Evolutionary conservation across 1,140 invertebrate species (phyloP), one percentile per base, ranked within the genome.

Genomic region (Bombus balteatus): DNA sequence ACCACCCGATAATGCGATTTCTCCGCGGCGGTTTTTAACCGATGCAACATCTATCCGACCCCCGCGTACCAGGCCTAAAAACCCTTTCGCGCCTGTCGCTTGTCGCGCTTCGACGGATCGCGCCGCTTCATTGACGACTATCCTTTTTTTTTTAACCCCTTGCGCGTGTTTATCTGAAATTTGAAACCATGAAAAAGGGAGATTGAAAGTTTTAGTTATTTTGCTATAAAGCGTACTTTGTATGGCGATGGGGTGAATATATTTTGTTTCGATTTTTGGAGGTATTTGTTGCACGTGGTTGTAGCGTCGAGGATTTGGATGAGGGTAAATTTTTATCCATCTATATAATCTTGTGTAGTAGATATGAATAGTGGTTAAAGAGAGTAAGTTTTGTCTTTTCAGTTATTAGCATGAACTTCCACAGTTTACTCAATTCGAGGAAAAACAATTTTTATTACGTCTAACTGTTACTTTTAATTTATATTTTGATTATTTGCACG

Each of bases 1-100:
- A 73, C 65, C 47, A 66, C 43, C 90, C 83, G 91, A 93, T 93
- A 93, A 93, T 92, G 68, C 91, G 90, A 89, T 93, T 93, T 93
- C 88, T 91, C 89, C 83, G 74, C 72, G 70, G 65, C 75, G 75
- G 66, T 84, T 89, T 89, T 86, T 88, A 85, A 85, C 81, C 81
- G 47, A 28, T 37, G 47, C 37, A 32, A 43, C 78, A 13, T n/a
- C 32, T n/a, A 25, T 4, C 34, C 37, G 3, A 12, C 8, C 39
- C 28, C 37, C 43, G 25, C n/a, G 6, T 28, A 5, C 57, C 34
- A 22, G 15, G 57, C 18, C 25, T 32, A n/a, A n/a, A 37, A 66
- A 43, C n/a, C 37, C 39, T 43, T 43, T 22, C 59, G 37, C 65
- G 78, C 32, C 39, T 47, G 32, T 22, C 41, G 25, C 12, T 65